Evolutionary conservation across 2,797 vertebrate genomes (phyloP), one percentile per base, ranked within the genome.

Genomic region (Diplodus sargus): DNA sequence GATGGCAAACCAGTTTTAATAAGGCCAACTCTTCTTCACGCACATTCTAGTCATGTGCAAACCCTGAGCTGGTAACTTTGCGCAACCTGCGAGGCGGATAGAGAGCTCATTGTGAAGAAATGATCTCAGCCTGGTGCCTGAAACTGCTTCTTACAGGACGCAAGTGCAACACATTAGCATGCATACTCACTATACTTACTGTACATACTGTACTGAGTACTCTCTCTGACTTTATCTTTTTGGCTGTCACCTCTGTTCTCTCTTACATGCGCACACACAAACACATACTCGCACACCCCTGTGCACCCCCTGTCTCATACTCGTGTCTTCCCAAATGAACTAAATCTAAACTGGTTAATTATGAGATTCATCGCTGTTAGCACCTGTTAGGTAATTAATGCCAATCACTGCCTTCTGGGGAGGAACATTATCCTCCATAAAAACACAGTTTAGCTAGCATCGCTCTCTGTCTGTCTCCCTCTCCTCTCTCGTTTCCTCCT

Each of bases 361-460:
- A 93, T 89, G 80, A 90, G 91, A 92, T 85, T 86, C 84, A 84
- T 90, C 67, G 73, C 89, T 82, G 87, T 91, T 92, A 91, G 90
- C 90, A 94, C 91, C 93, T 94, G 91, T 92, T 93, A 73, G 85
- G 85, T 92, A 93, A 93, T 94, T 93, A 93, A 93, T 94, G 89
- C 89, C 91, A 94, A 92, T 94, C 89, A 89, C 77, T 88, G 89
- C 89, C 90, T 92, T 93, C 89, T 87, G 84, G 84, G 85, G 87
- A 91, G 85, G 81, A 93, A 91, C 91, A 90, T 87, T 68, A 91
- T 85, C 84, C 82, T 79, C 79, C 61, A 87, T 87, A 83, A 90
- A 93, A 91, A 91, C 85, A 88, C 17, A 30, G 65, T 86, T 92
- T 79, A 81, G 81, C 72, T 75, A 74, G 52, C 73, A 76, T 87